These are phyloP conservation scores for Melanotaenia duboulayi DNA, from an alignment of 2,113 vertebrate species.

Conservation along the genomic window DNA sequence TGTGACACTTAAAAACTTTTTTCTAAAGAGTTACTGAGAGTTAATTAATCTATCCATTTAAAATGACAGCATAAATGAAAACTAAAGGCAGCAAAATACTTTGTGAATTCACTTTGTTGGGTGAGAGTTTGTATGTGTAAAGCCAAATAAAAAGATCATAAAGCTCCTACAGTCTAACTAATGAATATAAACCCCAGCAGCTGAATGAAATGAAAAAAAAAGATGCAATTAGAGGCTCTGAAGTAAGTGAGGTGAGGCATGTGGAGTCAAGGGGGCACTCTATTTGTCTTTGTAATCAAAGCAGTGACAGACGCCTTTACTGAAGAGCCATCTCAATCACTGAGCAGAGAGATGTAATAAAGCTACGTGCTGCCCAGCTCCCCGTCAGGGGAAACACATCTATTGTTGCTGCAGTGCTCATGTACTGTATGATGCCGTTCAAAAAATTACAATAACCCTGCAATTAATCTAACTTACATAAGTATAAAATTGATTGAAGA, in stretches of 20 bases:
- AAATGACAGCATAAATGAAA: too few relatives aligned
- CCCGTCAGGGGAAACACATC: neutral
- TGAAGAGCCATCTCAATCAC: slow-evolving; percentile 19
- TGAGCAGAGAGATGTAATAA: slow-evolving; percentile 35
- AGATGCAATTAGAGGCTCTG: slow-evolving; percentile 1
- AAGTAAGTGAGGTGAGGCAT: slow-evolving; percentile 1
- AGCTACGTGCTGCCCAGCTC: slow-evolving; percentile 6
- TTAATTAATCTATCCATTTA: too few relatives aligned
- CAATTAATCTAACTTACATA: neutral
- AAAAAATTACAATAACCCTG: too few relatives aligned
- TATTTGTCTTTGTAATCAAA: slow-evolving; percentile 10
- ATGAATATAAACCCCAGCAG: slow-evolving; percentile 9
- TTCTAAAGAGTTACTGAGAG: too few relatives aligned
- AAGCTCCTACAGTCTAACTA: slow-evolving; percentile 26
- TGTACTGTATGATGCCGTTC: neutral
- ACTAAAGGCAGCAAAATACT: too few relatives aligned
- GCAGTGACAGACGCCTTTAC: slow-evolving; percentile 8
- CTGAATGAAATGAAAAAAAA: neutral
- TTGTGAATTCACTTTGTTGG: neutral
- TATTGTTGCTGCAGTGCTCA: neutral
- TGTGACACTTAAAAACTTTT: too few relatives aligned
- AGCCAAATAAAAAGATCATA: slow-evolving; percentile 24
- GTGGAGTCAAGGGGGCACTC: slow-evolving; percentile 17
- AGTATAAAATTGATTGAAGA: neutral
- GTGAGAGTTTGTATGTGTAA: neutral